Evolutionary conservation across 2,113 vertebrate species (phyloP).

Genomic region (Myocastor coypus): DNA sequence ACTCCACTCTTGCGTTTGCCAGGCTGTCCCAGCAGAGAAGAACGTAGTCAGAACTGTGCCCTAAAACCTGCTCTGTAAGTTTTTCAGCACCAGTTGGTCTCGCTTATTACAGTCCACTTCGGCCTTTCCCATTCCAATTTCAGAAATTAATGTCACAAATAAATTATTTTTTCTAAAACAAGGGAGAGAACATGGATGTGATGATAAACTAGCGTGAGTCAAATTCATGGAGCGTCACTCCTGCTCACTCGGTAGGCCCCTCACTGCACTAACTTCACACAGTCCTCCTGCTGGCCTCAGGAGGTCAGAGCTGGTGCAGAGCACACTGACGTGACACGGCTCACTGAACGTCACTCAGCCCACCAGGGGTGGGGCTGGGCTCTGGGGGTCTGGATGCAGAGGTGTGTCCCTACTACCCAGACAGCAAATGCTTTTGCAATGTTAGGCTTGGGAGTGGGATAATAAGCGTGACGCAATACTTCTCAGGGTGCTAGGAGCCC

Average conservation of each 20-base stretch:
- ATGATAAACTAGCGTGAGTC: neutral
- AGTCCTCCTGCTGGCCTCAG: neutral
- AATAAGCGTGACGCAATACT: neutral
- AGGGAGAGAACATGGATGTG: neutral
- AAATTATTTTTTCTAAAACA: slow-evolving; percentile 57
- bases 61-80: slow-evolving; percentile 35
- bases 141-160: slow-evolving; percentile 64
- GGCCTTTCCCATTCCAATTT: slow-evolving; percentile 27
- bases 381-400: neutral
- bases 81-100: slow-evolving; percentile 60
- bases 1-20: neutral
- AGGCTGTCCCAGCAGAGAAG: slow-evolving; percentile 29
- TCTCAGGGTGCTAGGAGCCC: neutral
- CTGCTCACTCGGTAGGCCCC: neutral
- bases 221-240: neutral
- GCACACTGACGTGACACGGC: neutral
- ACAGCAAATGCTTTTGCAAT: neutral
- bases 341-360: neutral
- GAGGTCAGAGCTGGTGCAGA: neutral
- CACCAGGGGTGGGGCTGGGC: neutral
- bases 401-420: neutral
- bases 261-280: neutral
- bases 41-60: neutral
- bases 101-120: slow-evolving; percentile 66
- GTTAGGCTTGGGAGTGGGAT: neutral